Percentiles rank a stretch among this genome's conserved stretches.
phyloP scores from a whole-genome alignment of 2,888 invertebrate species.

The Craniophora ligustri region DNA sequence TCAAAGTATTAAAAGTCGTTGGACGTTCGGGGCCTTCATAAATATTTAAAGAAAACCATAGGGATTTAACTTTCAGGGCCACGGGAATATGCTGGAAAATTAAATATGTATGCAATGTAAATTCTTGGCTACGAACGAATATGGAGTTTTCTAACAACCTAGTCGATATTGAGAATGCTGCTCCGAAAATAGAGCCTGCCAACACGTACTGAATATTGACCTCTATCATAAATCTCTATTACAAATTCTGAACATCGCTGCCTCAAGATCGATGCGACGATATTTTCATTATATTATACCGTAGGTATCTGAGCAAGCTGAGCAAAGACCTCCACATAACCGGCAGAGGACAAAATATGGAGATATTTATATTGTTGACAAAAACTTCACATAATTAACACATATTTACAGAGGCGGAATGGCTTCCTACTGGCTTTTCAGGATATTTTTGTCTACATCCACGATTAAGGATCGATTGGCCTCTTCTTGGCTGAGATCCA shows the following conservation, averaged over 20 bases:
- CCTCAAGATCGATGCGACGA: background rate
- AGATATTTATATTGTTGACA: no score
- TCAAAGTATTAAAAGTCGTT: slow-evolving; percentile 76
- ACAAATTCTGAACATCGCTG: background rate
- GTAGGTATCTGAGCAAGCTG: background rate
- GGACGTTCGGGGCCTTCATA: slow-evolving; percentile 76
- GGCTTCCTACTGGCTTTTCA: no score
- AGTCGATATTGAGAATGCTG: slow-evolving; percentile 2
- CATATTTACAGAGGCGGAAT: no score
- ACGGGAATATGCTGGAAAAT: slow-evolving; percentile 61
- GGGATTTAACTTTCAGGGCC: slow-evolving; percentile 74
- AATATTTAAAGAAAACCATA: slow-evolving; percentile 81
- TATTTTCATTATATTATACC: background rate
- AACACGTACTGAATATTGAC: background rate
- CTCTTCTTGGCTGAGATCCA: background rate
- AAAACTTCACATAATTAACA: no score
- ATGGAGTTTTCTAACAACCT: slow-evolving; percentile 12
- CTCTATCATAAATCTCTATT: background rate
- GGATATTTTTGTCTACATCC: background rate
- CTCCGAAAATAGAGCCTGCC: background rate
- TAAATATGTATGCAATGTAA: slow-evolving; percentile 49
- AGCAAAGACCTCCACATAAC: no score
- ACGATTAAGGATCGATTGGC: background rate
- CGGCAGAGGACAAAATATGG: no score
- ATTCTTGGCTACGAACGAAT: slow-evolving; percentile 12